A percentile compares a stretch with the other conserved stretches of the same genome.
Evolutionary conservation across 1,140 invertebrate genomes (phyloP).

Genomic region (Phenacoccus solenopsis): DNA sequence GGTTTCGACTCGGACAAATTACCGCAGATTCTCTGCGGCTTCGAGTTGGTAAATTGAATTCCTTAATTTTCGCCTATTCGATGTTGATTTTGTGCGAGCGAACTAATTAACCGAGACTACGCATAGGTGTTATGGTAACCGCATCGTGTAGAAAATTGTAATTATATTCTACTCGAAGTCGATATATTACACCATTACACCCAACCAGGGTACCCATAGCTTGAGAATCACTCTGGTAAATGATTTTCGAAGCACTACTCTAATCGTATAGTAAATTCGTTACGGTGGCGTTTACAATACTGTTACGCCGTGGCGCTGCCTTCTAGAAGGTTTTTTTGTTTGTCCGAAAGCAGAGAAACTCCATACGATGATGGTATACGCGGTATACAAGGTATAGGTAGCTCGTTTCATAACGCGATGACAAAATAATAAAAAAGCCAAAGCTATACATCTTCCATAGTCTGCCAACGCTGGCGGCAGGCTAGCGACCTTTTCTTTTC

Average conservation of each 20-base stretch:
- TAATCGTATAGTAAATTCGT: conserved; percentile 1
- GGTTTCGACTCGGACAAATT: no score
- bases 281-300: conserved; percentile 14
- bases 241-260: background rate
- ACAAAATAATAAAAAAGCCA: conserved; percentile 8
- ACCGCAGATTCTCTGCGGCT: no score
- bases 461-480: background rate
- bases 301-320: conserved; percentile 5
- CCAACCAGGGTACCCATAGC: background rate
- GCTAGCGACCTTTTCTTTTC: background rate
- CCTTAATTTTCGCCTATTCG: no score
- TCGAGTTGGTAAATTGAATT: no score
- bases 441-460: background rate
- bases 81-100: no score
- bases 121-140: no score
- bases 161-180: no score
- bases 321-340: background rate
- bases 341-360: background rate
- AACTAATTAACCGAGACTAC: no score
- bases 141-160: no score
- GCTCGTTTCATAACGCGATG: background rate
- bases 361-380: no score
- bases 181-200: no score
- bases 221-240: conserved; percentile 8
- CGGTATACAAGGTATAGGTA: no score